Conservation (phyloP, 2,888 invertebrate species). For the Brachylomia viminalis region DNA sequence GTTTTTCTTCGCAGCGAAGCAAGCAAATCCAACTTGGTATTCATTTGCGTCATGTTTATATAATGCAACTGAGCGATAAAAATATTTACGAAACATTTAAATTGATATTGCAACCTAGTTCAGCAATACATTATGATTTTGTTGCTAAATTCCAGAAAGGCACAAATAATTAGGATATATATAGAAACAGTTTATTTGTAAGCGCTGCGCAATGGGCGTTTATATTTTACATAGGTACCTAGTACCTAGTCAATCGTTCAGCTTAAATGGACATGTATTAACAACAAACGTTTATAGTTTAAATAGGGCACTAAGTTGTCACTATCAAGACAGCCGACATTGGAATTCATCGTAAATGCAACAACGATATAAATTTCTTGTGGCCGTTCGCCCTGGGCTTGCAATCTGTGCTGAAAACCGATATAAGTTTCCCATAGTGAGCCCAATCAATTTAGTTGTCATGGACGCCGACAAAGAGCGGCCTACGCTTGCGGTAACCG, state of each 20-base stretch:
- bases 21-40: slow-evolving; percentile 1
- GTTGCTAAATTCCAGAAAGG: slow-evolving; percentile 32
- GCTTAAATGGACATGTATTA: slow-evolving; percentile 23
- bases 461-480: slow-evolving; percentile 75
- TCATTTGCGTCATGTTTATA: slow-evolving; percentile 28
- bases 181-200: slow-evolving; percentile 29
- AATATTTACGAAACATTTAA: slow-evolving; percentile 37
- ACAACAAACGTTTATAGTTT: slow-evolving; percentile 33
- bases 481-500: slow-evolving; percentile 68
- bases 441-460: slow-evolving; percentile 78
- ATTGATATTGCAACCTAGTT: slow-evolving; percentile 27
- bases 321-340: slow-evolving; percentile 41
- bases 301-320: slow-evolving; percentile 52
- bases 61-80: slow-evolving; percentile 21
- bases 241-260: slow-evolving; percentile 9
- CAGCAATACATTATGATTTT: slow-evolving; percentile 17
- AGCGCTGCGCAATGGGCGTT: slow-evolving; percentile 26
- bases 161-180: slow-evolving; percentile 14
- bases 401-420: slow-evolving; percentile 58
- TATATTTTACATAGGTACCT: slow-evolving; percentile 1
- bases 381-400: slow-evolving; percentile 67
- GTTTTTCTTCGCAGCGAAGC: not conserved
- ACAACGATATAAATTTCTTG: slow-evolving; percentile 69
- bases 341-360: slow-evolving; percentile 55
- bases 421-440: slow-evolving; percentile 62